Evolutionary conservation across 2,888 invertebrate species (phyloP).

Genomic region (Nyleta sp.): DNA sequence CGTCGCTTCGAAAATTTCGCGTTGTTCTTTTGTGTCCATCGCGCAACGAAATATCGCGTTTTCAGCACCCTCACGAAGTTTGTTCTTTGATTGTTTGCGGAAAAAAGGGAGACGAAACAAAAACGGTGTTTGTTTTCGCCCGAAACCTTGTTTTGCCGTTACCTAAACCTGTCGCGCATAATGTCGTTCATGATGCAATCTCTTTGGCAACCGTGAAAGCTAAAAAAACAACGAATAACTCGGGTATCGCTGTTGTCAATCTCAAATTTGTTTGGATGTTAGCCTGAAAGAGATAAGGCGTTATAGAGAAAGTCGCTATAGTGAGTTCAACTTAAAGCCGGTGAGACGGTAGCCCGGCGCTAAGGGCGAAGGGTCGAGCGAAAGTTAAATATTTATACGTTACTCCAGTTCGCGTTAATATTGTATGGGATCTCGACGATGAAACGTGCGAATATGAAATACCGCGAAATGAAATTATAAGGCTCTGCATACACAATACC

Average conservation of each 20-base stretch:
- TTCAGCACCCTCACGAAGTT: constrained; percentile 21
- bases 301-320: constrained; percentile 12
- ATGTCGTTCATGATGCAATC: constrained; percentile 30
- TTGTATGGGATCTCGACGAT: constrained; percentile 68
- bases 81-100: constrained; percentile 32
- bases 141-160: not conserved
- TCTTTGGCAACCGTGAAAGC: constrained; percentile 40
- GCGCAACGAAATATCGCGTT: constrained; percentile 24
- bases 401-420: constrained; percentile 74
- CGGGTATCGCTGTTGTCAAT: constrained; percentile 52
- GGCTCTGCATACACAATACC: constrained; percentile 26
- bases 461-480: constrained; percentile 57
- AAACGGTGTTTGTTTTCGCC: constrained; percentile 23
- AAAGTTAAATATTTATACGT: constrained; percentile 76
- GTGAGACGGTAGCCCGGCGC: constrained; percentile 43
- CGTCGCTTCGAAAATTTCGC: not conserved
- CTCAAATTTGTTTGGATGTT: constrained; percentile 57
- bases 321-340: constrained; percentile 33
- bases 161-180: not conserved
- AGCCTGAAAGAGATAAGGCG: constrained; percentile 54
- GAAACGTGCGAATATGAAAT: constrained; percentile 59
- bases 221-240: constrained; percentile 32
- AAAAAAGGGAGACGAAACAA: constrained; percentile 6
- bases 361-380: constrained; percentile 68
- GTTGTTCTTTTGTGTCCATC: constrained; percentile 26